Base-by-base conservation (phyloP, 2,888 invertebrate genomes). In the Amorpha juglandis region DNA sequence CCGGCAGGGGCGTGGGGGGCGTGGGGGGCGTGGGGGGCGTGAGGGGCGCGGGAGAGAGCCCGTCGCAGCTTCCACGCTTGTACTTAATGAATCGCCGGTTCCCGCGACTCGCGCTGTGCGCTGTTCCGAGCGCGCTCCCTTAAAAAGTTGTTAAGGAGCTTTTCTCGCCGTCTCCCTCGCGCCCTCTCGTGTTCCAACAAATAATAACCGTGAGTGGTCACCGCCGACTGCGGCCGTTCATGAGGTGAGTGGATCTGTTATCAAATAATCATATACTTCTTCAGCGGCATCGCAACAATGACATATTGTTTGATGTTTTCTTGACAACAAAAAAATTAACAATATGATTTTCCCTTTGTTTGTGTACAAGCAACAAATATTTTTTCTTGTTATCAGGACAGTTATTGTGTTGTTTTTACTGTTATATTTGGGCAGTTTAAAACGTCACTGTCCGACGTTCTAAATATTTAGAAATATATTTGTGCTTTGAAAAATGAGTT, bases 21-120 rank as follows among this genome's bases (percentile, higher is more conserved):
- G 79, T 52, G 71, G 66, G 68, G 71, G 74, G 77, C 74, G 71
- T 79, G 81, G 84, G 71, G 69, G 71, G 74, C 65, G 79, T 52
- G 71, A 67, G 68, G 71, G 74, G 77, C 74, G 71, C 79, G 81
- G 84, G 86, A 42, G 83, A 79, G 78, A 77, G 79, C 79, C 80
- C 82, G 77, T 79, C 86, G 82, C 90, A 90, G 91, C 89, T 83
- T 91, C 91, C 91, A 89, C 80, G 90, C 85, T 87, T 84, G 85
- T 84, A 86, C 85, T 88, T 91, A 91, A 91, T 91, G 92, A 92
- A 91, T 87, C 91, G 92, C 86, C 90, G 91, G 90, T 90, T 87
- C 84, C 90, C 90, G 90, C 89, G 91, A 89, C 86, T 87, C 84
- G 90, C 89, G 90, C 86, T 84, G 90, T 89, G 89, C 87, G 85